Evolutionary conservation across 2,888 invertebrate species (phyloP).

Genomic region (Ferdinandea cuprea): DNA sequence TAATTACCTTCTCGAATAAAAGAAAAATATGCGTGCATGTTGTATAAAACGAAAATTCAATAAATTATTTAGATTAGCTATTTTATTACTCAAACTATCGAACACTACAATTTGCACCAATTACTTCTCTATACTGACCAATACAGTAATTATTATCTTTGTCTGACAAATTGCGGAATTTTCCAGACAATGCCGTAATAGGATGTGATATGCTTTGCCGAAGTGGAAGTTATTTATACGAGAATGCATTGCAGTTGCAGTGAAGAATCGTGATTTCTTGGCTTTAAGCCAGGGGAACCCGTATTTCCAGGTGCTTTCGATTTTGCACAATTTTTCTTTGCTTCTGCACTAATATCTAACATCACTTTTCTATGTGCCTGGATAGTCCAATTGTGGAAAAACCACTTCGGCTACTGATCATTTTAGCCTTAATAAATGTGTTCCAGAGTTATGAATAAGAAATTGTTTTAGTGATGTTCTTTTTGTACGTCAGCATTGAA

Average conservation of each 20-base stretch:
- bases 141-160: conserved; percentile 68
- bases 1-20: too few species aligned
- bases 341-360: conserved; percentile 48
- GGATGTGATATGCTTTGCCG: conserved; percentile 68
- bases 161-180: conserved; percentile 73
- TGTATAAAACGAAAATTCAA: too few species aligned
- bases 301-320: conserved; percentile 72
- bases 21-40: too few species aligned
- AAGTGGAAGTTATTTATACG: conserved; percentile 65
- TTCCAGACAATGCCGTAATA: conserved; percentile 72
- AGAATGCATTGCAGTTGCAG: conserved; percentile 44
- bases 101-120: conserved; percentile 68
- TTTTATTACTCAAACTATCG: conserved; percentile 46
- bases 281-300: conserved; percentile 49
- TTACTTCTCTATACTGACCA: conserved; percentile 67
- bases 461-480: conserved; percentile 20
- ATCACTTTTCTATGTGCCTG: conserved; percentile 52
- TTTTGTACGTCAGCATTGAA: too few species aligned
- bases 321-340: conserved; percentile 41
- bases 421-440: conserved; percentile 52
- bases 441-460: conserved; percentile 40
- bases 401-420: conserved; percentile 51
- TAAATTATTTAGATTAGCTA: too few species aligned
- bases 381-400: conserved; percentile 55
- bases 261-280: conserved; percentile 65